phyloP scores from a whole-genome alignment of 2,888 invertebrate species.

The Drosophila mettleri region DNA sequence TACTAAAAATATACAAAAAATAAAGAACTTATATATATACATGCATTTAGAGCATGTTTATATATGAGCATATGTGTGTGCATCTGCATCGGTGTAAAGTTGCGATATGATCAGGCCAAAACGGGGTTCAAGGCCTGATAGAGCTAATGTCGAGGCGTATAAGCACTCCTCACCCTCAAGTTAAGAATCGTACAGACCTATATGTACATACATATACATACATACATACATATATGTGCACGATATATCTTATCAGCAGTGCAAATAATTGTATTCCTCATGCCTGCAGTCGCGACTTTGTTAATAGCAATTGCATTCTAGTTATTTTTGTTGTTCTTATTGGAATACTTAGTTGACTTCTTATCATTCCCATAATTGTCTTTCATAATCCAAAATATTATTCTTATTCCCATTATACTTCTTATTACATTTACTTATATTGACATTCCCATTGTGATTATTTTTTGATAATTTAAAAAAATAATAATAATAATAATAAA shows the following conservation, averaged over 20 bases:
- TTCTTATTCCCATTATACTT: no score
- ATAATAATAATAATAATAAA: no score
- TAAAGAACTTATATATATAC: background rate
- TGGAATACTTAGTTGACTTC: background rate
- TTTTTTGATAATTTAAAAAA: no score
- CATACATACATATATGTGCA: background rate
- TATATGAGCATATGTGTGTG: no score
- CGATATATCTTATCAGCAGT: conserved; percentile 3
- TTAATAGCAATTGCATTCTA: background rate
- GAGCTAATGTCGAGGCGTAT: background rate
- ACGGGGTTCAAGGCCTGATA: conserved; percentile 27
- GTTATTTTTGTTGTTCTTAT: background rate
- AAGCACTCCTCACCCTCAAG: conserved; percentile 4
- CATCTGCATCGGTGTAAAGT: background rate
- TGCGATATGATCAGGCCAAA: conserved; percentile 24
- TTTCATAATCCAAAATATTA: no score
- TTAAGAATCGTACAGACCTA: background rate
- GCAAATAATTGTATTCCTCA: background rate
- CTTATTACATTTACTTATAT: no score
- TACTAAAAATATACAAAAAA: conserved; percentile 29
- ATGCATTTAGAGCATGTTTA: background rate
- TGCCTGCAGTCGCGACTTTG: background rate
- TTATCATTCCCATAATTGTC: no score
- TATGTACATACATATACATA: background rate
- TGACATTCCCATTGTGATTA: no score